Evolutionary conservation across 2,113 vertebrate species (phyloP).

Genomic region (Dromaius novaehollandiae): DNA sequence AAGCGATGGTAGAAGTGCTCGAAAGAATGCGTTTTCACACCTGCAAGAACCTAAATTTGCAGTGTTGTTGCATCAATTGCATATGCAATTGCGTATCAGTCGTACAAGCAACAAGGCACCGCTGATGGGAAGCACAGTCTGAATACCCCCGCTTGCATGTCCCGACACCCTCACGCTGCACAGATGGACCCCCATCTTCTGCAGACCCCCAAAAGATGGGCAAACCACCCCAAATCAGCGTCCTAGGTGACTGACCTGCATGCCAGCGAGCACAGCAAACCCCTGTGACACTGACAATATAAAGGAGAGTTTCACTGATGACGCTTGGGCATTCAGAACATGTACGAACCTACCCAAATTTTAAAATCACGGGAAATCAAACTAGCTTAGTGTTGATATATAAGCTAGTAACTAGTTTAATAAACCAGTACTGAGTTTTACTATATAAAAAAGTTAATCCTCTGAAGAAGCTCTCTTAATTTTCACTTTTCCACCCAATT

Average conservation of each 20-base stretch:
- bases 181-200: no score
- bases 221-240: no score
- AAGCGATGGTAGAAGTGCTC: fast-evolving
- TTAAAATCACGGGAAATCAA: neutral
- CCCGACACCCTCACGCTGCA: no score
- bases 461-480: neutral
- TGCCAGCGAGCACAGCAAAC: no score
- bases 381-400: neutral
- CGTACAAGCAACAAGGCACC: fast-evolving
- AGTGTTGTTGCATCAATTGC: neutral
- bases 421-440: neutral
- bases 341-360: fast-evolving
- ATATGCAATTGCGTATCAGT: fast-evolving
- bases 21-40: neutral
- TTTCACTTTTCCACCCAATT: neutral
- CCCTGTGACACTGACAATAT: no score
- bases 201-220: no score
- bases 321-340: no score
- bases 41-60: neutral
- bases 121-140: neutral
- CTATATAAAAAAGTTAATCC: neutral
- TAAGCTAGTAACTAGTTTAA: neutral
- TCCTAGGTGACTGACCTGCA: no score
- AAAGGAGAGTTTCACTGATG: no score
- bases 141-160: no score